A percentile compares a stretch with the other conserved stretches of the same genome.
These are phyloP conservation scores for Bombus fervidus DNA, from an alignment of 1,140 invertebrate species.

Conservation along the genomic window DNA sequence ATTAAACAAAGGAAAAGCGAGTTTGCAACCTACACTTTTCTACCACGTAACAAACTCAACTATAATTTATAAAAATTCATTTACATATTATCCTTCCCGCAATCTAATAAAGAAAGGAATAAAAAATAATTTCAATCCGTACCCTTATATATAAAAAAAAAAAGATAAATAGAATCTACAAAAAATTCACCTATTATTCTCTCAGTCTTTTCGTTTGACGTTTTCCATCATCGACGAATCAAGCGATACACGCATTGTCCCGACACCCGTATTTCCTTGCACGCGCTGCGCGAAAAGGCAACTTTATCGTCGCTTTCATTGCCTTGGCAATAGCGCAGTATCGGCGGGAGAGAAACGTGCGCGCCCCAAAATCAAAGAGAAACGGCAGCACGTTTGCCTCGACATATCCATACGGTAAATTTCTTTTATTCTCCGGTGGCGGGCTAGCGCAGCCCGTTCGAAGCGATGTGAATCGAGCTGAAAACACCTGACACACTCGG, in stretches of 20 bases:
- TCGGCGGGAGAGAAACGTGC: background rate
- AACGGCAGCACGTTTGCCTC: background rate
- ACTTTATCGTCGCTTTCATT: background rate
- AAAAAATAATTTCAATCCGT: background rate
- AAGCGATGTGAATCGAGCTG: conserved; percentile 65
- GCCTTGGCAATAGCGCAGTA: background rate
- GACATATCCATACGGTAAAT: conserved; percentile 45
- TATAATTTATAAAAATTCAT: too few relatives aligned
- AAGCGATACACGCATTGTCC: background rate
- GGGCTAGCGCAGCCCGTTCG: conserved; percentile 28
- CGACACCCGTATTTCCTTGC: too few relatives aligned
- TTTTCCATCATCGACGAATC: background rate
- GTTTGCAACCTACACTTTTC: too few relatives aligned
- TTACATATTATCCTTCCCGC: too few relatives aligned
- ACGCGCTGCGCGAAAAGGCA: background rate
- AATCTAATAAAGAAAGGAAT: background rate
- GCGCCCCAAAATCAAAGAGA: conserved; percentile 12
- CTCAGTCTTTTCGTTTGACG: background rate
- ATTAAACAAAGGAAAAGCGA: too few relatives aligned
- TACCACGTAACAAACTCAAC: too few relatives aligned
- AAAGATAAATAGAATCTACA: background rate
- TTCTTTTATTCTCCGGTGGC: conserved; percentile 62
- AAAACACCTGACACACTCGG: conserved; percentile 72
- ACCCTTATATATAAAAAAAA: background rate
- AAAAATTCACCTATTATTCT: background rate